A percentile compares a stretch with the other conserved stretches of the same genome.
Evolutionary conservation across 1,140 invertebrate species (phyloP).

Genomic region (Nilaparvata lugens): DNA sequence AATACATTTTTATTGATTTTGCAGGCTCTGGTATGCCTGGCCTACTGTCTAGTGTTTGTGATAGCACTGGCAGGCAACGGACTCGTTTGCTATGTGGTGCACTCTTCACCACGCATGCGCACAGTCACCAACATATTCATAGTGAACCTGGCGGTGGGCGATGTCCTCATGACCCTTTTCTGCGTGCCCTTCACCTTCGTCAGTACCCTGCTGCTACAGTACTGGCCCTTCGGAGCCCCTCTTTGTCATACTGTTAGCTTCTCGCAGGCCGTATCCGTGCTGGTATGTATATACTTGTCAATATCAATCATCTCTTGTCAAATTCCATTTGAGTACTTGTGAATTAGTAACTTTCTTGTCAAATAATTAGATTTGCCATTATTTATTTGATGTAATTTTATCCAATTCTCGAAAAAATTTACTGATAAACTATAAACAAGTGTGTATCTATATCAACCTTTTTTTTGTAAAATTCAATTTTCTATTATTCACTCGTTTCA

Average conservation of each 20-base stretch:
- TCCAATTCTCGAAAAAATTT: too few relatives aligned
- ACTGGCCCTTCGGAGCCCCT: slow-evolving; percentile 73
- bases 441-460: too few relatives aligned
- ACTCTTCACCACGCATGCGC: slow-evolving; percentile 65
- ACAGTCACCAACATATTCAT: slow-evolving; percentile 85
- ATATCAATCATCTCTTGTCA: too few relatives aligned
- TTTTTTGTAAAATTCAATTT: too few relatives aligned
- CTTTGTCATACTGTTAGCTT: slow-evolving; percentile 72
- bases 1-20: too few relatives aligned
- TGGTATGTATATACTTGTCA: slow-evolving; percentile 42
- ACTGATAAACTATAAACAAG: too few relatives aligned
- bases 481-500: too few relatives aligned
- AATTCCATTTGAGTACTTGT: too few relatives aligned
- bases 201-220: slow-evolving; percentile 58
- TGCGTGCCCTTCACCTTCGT: slow-evolving; percentile 80
- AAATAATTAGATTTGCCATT: too few relatives aligned
- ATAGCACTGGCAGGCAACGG: slow-evolving; percentile 67
- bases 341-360: too few relatives aligned
- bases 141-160: slow-evolving; percentile 72
- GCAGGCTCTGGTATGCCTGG: slow-evolving; percentile 53
- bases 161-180: slow-evolving; percentile 74
- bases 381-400: too few relatives aligned
- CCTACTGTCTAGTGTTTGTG: slow-evolving; percentile 66
- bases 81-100: slow-evolving; percentile 72
- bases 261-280: slow-evolving; percentile 67